Percentiles rank a stretch among this genome's conserved stretches.
Evolutionary conservation across 2,113 vertebrate genomes (phyloP).

Genomic region (Salminus brasiliensis): DNA sequence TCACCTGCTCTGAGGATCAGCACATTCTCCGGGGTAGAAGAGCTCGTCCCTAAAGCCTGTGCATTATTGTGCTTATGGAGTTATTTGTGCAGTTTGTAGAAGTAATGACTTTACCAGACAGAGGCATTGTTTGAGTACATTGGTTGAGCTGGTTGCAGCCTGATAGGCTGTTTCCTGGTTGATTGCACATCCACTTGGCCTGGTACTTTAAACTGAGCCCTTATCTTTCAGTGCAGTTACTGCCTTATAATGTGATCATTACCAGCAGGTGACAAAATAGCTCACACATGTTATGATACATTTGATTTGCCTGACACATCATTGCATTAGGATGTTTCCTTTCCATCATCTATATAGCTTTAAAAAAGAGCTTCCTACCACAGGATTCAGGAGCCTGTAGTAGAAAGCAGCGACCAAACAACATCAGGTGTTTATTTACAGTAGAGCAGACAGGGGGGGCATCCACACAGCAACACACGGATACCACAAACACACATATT

Average conservation of each 20-base stretch:
- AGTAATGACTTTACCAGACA: background rate
- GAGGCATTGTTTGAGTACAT: background rate
- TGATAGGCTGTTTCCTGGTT: background rate
- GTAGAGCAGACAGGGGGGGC: background rate
- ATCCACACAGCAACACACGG: background rate
- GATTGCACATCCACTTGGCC: background rate
- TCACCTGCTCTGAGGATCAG: conserved; percentile 62
- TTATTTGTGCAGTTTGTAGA: background rate
- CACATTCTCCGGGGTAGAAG: conserved; percentile 17
- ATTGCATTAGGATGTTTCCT: too few relatives aligned
- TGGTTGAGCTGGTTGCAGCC: background rate
- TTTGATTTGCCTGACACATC: too few relatives aligned
- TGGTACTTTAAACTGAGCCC: background rate
- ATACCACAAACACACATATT: conserved; percentile 33
- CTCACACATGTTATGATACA: too few relatives aligned
- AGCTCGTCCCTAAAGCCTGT: conserved; percentile 31
- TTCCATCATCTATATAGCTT: too few relatives aligned
- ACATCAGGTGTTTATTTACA: background rate
- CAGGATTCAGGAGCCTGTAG: background rate
- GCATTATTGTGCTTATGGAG: conserved; percentile 16
- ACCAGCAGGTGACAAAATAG: background rate
- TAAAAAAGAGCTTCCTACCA: background rate
- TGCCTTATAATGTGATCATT: conserved; percentile 2
- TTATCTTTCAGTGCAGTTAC: background rate
- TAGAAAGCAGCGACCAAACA: background rate